phyloP scores from a whole-genome alignment of 2,113 vertebrate species.

The Nanorana parkeri region DNA sequence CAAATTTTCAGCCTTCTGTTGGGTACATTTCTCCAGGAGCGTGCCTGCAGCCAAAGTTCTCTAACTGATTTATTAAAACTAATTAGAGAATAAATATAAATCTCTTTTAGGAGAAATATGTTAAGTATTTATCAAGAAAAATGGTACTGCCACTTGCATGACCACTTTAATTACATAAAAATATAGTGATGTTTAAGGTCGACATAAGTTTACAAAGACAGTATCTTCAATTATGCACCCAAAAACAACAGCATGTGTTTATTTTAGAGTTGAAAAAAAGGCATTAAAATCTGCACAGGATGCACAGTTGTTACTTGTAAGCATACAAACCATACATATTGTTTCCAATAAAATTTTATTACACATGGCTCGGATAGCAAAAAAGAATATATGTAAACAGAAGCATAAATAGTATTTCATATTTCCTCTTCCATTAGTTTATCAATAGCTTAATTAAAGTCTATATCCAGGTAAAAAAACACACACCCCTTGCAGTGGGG shows the following conservation, averaged over 20 bases:
- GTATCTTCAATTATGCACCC: not conserved
- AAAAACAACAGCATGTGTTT: not conserved
- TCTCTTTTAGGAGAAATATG: not conserved
- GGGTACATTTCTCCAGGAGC: slow-evolving; percentile 43
- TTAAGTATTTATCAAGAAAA: slow-evolving; percentile 5
- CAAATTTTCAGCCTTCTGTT: slow-evolving; percentile 9
- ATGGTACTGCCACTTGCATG: not conserved
- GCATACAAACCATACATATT: not conserved
- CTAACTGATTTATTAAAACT: slow-evolving; percentile 7
- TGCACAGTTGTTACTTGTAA: not conserved
- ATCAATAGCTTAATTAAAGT: too few species aligned
- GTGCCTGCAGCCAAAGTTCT: slow-evolving; percentile 6
- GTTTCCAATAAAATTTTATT: too few species aligned
- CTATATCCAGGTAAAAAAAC: too few species aligned
- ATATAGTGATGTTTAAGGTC: not conserved
- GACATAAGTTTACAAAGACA: not conserved
- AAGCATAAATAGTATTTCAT: too few species aligned
- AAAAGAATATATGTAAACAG: too few species aligned
- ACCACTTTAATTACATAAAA: slow-evolving; percentile 11
- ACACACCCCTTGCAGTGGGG: too few species aligned
- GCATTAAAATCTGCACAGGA: not conserved
- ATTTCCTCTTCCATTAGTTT: too few species aligned
- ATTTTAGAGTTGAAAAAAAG: not conserved
- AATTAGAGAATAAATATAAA: slow-evolving; percentile 19
- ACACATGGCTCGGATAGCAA: too few species aligned